A percentile compares a stretch with the other conserved stretches of the same genome.
These are phyloP conservation scores for Pollenia griseotomentosa DNA, from an alignment of 2,888 invertebrate species.

Conservation along the genomic window DNA sequence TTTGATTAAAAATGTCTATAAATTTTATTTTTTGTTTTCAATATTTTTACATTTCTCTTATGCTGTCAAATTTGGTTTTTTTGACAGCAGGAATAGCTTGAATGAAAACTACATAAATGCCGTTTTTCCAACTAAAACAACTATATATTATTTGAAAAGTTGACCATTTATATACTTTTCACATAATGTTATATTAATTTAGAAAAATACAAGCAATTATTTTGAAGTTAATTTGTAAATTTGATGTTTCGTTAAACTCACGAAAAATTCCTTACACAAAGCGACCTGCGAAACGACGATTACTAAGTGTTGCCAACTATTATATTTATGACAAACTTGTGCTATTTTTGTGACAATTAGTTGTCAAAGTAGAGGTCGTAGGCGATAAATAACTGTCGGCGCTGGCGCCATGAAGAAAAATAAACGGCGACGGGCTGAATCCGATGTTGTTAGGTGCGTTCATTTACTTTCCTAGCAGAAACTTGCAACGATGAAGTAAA, in stretches of 20 bases:
- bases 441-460: no score
- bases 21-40: conserved; percentile 9
- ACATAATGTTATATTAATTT: conserved; percentile 19
- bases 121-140: conserved; percentile 8
- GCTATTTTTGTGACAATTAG: conserved; percentile 6
- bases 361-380: neutral
- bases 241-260: conserved; percentile 35
- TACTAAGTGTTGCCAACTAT: conserved; percentile 34
- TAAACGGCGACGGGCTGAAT: neutral
- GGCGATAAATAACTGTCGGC: neutral
- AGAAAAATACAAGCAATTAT: neutral
- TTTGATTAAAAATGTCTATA: conserved; percentile 13
- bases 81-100: conserved; percentile 36
- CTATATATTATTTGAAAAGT: neutral
- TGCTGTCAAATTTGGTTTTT: conserved; percentile 58
- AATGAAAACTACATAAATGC: conserved; percentile 36
- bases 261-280: conserved; percentile 61
- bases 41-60: conserved; percentile 38
- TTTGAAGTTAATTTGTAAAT: conserved; percentile 3
- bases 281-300: conserved; percentile 58
- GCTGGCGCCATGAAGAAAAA: no score
- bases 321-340: neutral
- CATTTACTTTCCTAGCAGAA: no score
- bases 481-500: no score
- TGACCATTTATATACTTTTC: neutral